Base-by-base conservation (phyloP, 2,888 invertebrate species). In the Mesorhabditis belari region DNA sequence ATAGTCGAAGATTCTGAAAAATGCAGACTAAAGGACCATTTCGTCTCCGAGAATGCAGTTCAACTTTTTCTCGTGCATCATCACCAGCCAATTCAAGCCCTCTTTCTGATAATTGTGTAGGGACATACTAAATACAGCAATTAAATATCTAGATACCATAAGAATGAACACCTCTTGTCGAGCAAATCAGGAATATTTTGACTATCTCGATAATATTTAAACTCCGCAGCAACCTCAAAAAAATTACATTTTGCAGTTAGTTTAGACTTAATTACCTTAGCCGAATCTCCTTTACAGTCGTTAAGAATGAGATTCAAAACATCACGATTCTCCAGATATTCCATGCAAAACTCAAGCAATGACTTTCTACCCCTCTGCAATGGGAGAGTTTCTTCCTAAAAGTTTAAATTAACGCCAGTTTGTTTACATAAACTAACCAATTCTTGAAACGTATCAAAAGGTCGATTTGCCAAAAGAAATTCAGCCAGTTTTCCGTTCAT, bases 41-140 rank as follows among this genome's bases (percentile, higher is more conserved):
- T 96, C 95, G 82, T 96, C 95, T 0, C 94, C 95, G 66, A 96
- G 84, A 76, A 96, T 94, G 0, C 92, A 92, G 78, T 94, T 94
- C 50, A 95, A 63, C 4, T 68, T 66, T 49, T 76, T 73, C 9
- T 66, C 55, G 60, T 75, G 63, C 77, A 77, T 77, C 73, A 74
- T 70, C 49, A 76, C 70, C 54, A 77, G 61, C 77, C 77, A 77
- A 55, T 74, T 70, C 27, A 77, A 67, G 5, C 77, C 77, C 29
- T 69, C 64, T 9, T 70, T 58, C 60, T 77, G 77, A 51, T 77
- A 77, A 2, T 68, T 66, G 56, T 75, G 74, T n/a, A 75, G 66
- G 24, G 60, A 65, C 61, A 69, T 17, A 69, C 66, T n/a, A n/a
- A n/a, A n/a, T n/a, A n/a, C n/a, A n/a, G n/a, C n/a, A n/a, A n/a